These are phyloP conservation scores for Drosophila hawaiiensis DNA, from an alignment of 2,888 invertebrate genomes.

Conservation along the genomic window DNA sequence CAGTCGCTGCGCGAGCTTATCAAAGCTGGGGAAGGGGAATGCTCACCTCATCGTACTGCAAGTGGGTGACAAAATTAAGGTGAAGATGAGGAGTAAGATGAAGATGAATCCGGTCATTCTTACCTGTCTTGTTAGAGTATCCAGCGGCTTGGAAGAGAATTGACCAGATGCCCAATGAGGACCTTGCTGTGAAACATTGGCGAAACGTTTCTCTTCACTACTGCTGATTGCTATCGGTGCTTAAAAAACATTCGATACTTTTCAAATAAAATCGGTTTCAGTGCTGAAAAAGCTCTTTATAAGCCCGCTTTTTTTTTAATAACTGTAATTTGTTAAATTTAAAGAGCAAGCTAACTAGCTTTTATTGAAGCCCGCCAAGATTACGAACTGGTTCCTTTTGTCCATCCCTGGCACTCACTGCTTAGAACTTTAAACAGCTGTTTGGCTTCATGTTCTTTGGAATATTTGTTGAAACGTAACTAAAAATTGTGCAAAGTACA, in stretches of 20 bases:
- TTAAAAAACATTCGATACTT: conserved; percentile 17
- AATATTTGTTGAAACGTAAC: conserved; percentile 12
- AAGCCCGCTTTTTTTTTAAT: background rate
- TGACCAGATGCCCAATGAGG: conserved; percentile 19
- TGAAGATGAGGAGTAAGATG: background rate
- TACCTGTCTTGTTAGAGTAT: conserved; percentile 60
- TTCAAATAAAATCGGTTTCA: too few relatives aligned
- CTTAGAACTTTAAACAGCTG: conserved; percentile 48
- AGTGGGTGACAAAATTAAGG: conserved; percentile 4
- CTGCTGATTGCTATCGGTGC: background rate
- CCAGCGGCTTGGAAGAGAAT: conserved; percentile 42
- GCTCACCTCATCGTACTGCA: conserved; percentile 87
- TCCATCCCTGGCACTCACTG: conserved; percentile 31
- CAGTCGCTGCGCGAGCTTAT: conserved; percentile 89
- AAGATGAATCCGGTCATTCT: conserved; percentile 11
- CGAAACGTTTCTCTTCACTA: background rate
- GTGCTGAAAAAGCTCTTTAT: background rate
- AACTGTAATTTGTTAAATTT: background rate
- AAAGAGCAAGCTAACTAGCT: background rate
- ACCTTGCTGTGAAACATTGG: conserved; percentile 15
- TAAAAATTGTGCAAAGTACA: conserved; percentile 8
- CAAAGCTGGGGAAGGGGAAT: conserved; percentile 89
- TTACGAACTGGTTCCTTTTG: background rate
- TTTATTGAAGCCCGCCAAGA: background rate
- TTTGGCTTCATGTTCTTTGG: conserved; percentile 24